These are phyloP conservation scores for Verasper variegatus DNA, from an alignment of 2,113 vertebrate genomes.

Conservation along the genomic window DNA sequence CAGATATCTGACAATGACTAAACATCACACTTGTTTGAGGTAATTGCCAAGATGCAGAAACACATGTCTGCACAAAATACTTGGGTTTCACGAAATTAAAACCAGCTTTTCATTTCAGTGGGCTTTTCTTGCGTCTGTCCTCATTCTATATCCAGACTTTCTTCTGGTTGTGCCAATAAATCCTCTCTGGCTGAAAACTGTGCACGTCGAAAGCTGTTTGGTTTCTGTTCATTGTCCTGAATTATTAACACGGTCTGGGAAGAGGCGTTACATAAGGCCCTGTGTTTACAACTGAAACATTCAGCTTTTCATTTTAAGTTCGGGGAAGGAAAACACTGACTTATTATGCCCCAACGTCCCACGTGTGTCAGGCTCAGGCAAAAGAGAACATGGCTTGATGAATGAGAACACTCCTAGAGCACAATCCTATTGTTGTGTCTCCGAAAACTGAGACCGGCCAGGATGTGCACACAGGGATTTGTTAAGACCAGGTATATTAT, in stretches of 20 bases:
- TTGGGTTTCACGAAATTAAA: conserved; percentile 18
- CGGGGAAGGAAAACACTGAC: conserved; percentile 41
- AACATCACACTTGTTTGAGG: conserved; percentile 32
- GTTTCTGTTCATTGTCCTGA: conserved; percentile 67
- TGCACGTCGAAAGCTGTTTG: conserved; percentile 62
- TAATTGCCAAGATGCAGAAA: conserved; percentile 18
- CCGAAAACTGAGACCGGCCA: conserved; percentile 15
- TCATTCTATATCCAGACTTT: conserved; percentile 54
- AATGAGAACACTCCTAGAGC: conserved; percentile 43
- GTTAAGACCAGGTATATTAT: neutral
- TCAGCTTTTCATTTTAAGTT: conserved; percentile 67
- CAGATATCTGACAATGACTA: conserved; percentile 21
- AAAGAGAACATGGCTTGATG: conserved; percentile 37
- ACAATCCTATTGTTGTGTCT: conserved; percentile 38
- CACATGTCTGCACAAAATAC: conserved; percentile 37
- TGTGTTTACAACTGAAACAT: conserved; percentile 71
- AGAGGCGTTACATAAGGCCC: conserved; percentile 71
- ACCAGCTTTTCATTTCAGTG: conserved; percentile 35
- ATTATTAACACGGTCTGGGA: conserved; percentile 74
- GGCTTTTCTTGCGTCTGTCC: conserved; percentile 27
- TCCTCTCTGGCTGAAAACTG: conserved; percentile 63
- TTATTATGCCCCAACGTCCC: conserved; percentile 63
- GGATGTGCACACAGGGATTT: conserved; percentile 28
- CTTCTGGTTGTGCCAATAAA: conserved; percentile 62
- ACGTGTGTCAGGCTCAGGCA: conserved; percentile 47